These are phyloP conservation scores for Chelonoidis abingdonii DNA, from an alignment of 2,113 vertebrate species.

Conservation along the genomic window DNA sequence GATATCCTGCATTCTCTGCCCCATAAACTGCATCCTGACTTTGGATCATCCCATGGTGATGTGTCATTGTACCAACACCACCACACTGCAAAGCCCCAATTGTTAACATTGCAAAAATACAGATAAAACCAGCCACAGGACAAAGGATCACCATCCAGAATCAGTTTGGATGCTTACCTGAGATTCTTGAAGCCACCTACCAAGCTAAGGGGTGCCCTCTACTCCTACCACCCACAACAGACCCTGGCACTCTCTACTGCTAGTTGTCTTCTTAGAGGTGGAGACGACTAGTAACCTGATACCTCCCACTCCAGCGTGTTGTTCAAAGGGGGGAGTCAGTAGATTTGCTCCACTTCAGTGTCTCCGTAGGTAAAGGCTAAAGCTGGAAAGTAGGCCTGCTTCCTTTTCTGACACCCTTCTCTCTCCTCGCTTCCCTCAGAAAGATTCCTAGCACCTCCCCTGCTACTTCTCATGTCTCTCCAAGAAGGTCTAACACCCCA, in stretches of 20 bases:
- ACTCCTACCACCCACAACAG: not conserved
- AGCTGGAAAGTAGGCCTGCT: not conserved
- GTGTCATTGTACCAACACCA: not conserved
- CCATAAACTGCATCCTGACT: not conserved
- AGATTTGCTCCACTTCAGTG: not conserved
- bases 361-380: not conserved
- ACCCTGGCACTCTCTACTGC: not conserved
- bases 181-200: not conserved
- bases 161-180: not conserved
- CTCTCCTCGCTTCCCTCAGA: not conserved
- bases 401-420: not conserved
- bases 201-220: not conserved
- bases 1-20: not conserved
- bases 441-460: not conserved
- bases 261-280: not conserved
- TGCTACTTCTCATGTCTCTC: not conserved
- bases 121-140: not conserved
- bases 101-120: not conserved
- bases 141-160: not conserved
- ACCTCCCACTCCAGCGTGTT: not conserved
- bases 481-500: not conserved
- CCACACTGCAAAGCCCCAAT: not conserved
- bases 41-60: not conserved
- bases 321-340: not conserved
- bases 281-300: not conserved